Evolutionary conservation across 2,888 invertebrate genomes (phyloP), one percentile per base, ranked within the genome.

Genomic region (Pristionchus maxplancki): DNA sequence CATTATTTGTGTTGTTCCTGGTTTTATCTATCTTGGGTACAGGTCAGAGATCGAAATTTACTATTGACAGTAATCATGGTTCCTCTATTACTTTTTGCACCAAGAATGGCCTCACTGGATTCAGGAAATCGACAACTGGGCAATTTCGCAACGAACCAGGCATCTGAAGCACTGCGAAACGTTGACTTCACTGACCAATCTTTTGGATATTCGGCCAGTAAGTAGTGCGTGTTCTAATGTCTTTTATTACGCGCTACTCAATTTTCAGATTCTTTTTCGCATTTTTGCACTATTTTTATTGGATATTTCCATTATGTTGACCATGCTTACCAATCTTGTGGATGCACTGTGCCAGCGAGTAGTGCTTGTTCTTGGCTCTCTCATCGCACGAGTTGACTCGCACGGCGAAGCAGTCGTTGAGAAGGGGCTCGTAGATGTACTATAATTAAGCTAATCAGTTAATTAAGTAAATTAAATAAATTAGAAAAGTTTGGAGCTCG

Each of bases 391-490:
- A 34, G 37, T 87, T 67, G 28, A 87, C 86, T 34, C 86, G 28
- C 1, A 71, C n/a, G 20, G 86, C 86, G 34, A 87, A 87, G 34
- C 86, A 87, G 17, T 87, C 86, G 50, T 87, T 87, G 20, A 71
- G 50, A 0, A 20, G 24, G 4, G 44, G 40, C 34, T 67, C 86
- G 50, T 87, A 87, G 71, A 71, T 67, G 50, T 87, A 87, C 86
- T 87, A 34, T 4, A 58, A n/a, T 53, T n/a, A 53, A 3, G 15
- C 17, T 53, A 17, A 53, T 17, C n/a, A 58, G 24, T 58, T 58
- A 2, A 1, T 1, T 24, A n/a, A 5, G 6, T n/a, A 8, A 58
- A 58, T 24, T 58, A n/a, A 9, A 3, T 58, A 9, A n/a, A 58
- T 24, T n/a, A 6, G n/a, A n/a, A n/a, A 0, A 24, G 58, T 58